Percentiles rank a stretch among this genome's conserved stretches.
Evolutionary conservation across 2,797 vertebrate species (phyloP).

Genomic region (Moxostoma hubbsi): DNA sequence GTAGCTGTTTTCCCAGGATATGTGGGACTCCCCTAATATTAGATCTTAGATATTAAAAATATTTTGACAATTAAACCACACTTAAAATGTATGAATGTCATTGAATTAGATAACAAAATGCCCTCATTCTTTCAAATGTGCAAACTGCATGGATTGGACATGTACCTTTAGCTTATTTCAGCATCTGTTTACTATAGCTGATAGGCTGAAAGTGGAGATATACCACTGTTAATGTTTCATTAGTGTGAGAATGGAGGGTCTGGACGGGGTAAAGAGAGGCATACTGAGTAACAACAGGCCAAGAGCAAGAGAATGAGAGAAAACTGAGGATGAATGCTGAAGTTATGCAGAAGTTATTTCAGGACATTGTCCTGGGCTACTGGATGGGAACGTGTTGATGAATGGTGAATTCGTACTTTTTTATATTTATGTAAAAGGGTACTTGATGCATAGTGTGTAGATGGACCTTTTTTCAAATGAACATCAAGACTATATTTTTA

Average conservation of each 20-base stretch:
- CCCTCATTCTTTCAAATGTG: too few species aligned
- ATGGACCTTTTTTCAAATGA: too few species aligned
- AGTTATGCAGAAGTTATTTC: neutral
- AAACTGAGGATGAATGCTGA: neutral
- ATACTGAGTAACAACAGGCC: neutral
- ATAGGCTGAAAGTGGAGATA: neutral
- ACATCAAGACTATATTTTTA: too few species aligned
- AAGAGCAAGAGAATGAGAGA: neutral
- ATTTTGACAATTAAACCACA: too few species aligned
- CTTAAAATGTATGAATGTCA: too few species aligned
- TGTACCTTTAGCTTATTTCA: neutral
- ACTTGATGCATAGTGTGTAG: too few species aligned
- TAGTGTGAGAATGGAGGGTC: constrained; percentile 7
- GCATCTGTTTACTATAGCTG: constrained; percentile 9
- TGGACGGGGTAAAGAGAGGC: neutral
- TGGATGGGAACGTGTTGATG: neutral
- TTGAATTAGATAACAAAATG: too few species aligned
- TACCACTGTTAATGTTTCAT: constrained; percentile 4
- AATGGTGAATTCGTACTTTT: neutral
- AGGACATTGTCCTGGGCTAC: neutral
- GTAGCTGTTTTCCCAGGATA: too few species aligned
- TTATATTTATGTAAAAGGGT: neutral
- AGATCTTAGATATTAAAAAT: too few species aligned
- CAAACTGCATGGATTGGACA: neutral
- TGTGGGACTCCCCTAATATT: too few species aligned